Conservation (phyloP, 2,888 invertebrate species). For the Tethea ocularis region DNA sequence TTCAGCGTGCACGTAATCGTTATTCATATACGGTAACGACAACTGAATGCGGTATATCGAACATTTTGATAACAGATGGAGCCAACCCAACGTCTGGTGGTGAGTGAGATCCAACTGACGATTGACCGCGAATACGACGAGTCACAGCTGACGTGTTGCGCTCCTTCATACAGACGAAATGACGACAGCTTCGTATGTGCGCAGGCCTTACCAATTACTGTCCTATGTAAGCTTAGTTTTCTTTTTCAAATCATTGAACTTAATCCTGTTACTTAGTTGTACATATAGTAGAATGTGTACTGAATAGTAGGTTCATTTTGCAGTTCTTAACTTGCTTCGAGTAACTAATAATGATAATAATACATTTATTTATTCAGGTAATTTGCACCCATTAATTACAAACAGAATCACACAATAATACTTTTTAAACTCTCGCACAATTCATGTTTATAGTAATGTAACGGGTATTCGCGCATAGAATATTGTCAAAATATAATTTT, state of each 20-base stretch:
- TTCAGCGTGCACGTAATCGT: neutral
- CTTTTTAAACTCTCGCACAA: too few species aligned
- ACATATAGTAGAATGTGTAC: too few species aligned
- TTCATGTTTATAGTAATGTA: too few species aligned
- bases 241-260: neutral
- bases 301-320: too few species aligned
- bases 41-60: neutral
- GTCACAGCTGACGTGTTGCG: slow-evolving; percentile 69
- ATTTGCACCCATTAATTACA: too few species aligned
- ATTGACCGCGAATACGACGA: slow-evolving; percentile 63
- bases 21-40: neutral
- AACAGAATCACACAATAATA: too few species aligned
- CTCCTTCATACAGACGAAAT: slow-evolving; percentile 51
- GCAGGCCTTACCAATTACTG: slow-evolving; percentile 58
- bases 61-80: slow-evolving; percentile 47
- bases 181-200: slow-evolving; percentile 57
- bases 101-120: slow-evolving; percentile 60
- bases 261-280: too few species aligned
- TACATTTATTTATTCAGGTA: too few species aligned
- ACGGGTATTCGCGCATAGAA: too few species aligned
- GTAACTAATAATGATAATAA: too few species aligned
- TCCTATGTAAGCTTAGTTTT: slow-evolving; percentile 64
- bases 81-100: slow-evolving; percentile 62
- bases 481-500: too few species aligned
- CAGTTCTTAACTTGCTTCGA: too few species aligned